Evolutionary conservation across 2,113 vertebrate genomes (phyloP), one percentile per base, ranked within the genome.

Genomic region (Callaeas wilsoni): DNA sequence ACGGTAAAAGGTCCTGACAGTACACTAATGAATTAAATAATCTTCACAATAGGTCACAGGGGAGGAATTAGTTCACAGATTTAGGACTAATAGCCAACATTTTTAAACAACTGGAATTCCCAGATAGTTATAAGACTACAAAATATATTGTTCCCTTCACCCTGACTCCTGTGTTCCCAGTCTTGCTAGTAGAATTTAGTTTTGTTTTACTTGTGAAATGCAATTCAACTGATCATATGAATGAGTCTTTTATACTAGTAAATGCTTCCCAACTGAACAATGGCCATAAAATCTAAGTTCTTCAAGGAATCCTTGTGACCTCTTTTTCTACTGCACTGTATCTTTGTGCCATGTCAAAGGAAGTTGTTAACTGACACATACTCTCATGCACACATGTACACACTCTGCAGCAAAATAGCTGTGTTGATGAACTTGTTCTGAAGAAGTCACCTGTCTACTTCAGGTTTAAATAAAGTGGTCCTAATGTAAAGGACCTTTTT

Each of bases 331-430:
- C 37, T 41, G 7, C 10, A 13, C 21, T 76, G 4, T 14, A 10
- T 11, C 13, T 62, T 70, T 70, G 10, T 77, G 25, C 18, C 23
- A 27, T 6, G 3, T 7, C 37, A 39, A 37, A 44, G 29, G 26
- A 69, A 89, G 37, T 10, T 16, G 7, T 41, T 73, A 73, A 33
- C 18, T 27, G 39, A 37, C 10, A 77, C 57, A 77, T 10, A 14
- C 1, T 10, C 8, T 49, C 4, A 3, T 18, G 22, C 35, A 49
- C 1, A 1, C 44, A 37, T 6, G 23, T 25, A 16, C 29, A 9
- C 4, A 19, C 20, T 27, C 39, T 55, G 14, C 23, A 80, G 17
- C 16, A 73, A 70, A 85, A 19, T 3, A 78, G 30, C 22, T n/a
- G 9, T 23, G 9, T 23, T 46, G 50, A 69, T n/a, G 9, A 75